Conservation (phyloP, 2,797 vertebrate genomes). For the Rhynchotus rufescens region DNA sequence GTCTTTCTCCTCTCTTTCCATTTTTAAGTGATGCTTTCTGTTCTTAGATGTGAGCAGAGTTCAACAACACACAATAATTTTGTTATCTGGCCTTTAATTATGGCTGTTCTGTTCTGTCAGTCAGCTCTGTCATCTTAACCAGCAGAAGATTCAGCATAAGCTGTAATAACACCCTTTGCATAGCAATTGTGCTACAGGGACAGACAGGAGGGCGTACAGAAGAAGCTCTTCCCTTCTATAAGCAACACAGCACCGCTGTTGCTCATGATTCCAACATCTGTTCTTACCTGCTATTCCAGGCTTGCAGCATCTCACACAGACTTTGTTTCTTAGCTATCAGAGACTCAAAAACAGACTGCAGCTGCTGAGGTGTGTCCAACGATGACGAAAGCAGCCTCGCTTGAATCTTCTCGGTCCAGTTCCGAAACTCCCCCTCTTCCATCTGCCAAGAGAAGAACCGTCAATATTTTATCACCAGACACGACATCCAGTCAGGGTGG, state of each 20-base stretch:
- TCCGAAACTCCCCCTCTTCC: slow-evolving; percentile 94
- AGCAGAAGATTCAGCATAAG: neutral
- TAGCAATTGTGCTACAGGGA: neutral
- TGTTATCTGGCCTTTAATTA: neutral
- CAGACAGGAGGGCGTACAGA: neutral
- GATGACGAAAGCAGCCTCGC: slow-evolving; percentile 86
- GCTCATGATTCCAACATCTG: neutral
- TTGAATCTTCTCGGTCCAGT: slow-evolving; percentile 96
- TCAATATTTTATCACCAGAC: neutral
- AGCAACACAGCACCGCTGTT: neutral
- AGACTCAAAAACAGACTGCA: slow-evolving; percentile 91
- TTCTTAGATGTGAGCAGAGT: neutral
- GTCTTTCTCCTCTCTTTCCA: neutral
- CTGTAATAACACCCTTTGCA: neutral
- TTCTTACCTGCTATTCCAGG: slow-evolving; percentile 92
- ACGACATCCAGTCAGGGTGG: neutral
- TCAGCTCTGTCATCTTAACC: neutral
- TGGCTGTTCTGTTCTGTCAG: neutral
- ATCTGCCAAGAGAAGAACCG: slow-evolving; percentile 79
- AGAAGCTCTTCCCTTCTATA: neutral
- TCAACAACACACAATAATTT: neutral
- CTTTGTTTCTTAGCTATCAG: slow-evolving; percentile 95
- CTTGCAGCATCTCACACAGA: slow-evolving; percentile 94
- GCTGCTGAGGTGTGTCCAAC: slow-evolving; percentile 89
- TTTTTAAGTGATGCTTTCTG: neutral